phyloP scores from a whole-genome alignment of 2,113 vertebrate genomes.

The Microtus oregoni region DNA sequence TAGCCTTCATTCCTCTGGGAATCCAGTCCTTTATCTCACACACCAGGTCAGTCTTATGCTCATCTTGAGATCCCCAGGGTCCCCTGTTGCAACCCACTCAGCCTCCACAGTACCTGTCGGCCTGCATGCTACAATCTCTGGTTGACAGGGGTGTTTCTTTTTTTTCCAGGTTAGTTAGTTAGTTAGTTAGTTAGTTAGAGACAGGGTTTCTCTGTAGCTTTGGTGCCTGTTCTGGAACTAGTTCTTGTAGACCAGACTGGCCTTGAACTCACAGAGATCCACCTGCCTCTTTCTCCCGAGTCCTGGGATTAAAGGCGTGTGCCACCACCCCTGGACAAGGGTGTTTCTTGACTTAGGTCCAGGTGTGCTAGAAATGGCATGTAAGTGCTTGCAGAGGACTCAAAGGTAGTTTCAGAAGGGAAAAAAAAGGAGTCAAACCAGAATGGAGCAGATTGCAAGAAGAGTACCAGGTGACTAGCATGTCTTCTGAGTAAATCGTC shows the following conservation, averaged over 20 bases:
- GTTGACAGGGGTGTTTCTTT: no score
- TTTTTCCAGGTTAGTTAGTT: no score
- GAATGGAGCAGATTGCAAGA: not conserved
- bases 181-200: no score
- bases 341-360: constrained; percentile 24
- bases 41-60: not conserved
- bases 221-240: no score
- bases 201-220: no score
- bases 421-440: constrained; percentile 24
- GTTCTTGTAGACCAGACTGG: no score
- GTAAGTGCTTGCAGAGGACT: constrained; percentile 55
- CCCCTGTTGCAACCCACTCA: not conserved
- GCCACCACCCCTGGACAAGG: no score
- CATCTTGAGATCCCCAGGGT: not conserved
- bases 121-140: not conserved
- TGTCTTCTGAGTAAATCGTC: constrained; percentile 66
- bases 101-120: not conserved
- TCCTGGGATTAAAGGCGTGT: no score
- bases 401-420: constrained; percentile 14
- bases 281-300: no score
- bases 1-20: not conserved
- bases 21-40: not conserved
- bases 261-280: no score
- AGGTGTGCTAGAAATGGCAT: not conserved
- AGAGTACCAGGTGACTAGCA: constrained; percentile 9